A percentile compares a stretch with the other conserved stretches of the same genome.
phyloP scores from a whole-genome alignment of 2,888 invertebrate species.

The Criorhina ranunculi region DNA sequence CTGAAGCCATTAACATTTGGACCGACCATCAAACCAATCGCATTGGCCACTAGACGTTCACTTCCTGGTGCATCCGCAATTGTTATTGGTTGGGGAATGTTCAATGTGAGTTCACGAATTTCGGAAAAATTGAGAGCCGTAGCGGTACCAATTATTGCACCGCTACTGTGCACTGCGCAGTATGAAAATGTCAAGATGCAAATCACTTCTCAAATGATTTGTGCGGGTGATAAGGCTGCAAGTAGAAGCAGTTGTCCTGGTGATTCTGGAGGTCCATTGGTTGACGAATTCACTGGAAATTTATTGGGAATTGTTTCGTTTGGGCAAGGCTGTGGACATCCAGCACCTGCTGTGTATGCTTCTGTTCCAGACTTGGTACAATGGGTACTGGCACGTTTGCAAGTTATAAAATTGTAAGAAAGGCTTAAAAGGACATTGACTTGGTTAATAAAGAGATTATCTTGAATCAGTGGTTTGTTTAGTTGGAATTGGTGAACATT shows the following conservation, averaged over 20 bases:
- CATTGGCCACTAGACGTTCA: conserved; percentile 6
- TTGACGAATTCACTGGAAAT: conserved; percentile 8
- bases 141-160: background rate
- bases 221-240: conserved; percentile 11
- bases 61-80: background rate
- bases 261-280: conserved; percentile 43
- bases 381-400: background rate
- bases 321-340: conserved; percentile 24
- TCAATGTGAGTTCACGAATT: background rate
- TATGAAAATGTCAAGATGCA: background rate
- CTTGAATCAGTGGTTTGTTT: too few species aligned
- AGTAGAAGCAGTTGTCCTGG: conserved; percentile 28
- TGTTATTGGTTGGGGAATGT: conserved; percentile 36
- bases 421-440: too few species aligned
- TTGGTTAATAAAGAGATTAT: too few species aligned
- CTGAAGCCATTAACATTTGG: conserved; percentile 4
- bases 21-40: conserved; percentile 6
- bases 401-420: background rate
- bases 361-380: conserved; percentile 15
- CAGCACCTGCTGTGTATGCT: conserved; percentile 14
- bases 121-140: conserved; percentile 7
- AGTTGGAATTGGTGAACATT: too few species aligned
- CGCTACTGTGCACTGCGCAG: background rate
- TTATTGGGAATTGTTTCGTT: conserved; percentile 43
- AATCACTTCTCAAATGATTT: conserved; percentile 13